phyloP scores from a whole-genome alignment of 2,888 invertebrate genomes.

The Oligia strigilis region DNA sequence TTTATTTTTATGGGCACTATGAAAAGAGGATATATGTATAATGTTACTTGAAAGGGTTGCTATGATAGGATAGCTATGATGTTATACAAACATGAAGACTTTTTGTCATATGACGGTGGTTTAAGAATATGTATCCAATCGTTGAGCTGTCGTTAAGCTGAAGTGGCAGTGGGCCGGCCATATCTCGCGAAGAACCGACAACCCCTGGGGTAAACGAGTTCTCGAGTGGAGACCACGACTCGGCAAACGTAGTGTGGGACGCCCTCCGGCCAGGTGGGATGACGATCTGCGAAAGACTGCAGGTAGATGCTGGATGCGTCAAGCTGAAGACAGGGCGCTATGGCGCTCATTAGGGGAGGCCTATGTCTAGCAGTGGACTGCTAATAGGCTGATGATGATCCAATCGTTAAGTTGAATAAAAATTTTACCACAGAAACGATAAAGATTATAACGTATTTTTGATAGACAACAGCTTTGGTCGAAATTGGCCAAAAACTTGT shows the following conservation, averaged over 20 bases:
- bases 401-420: not conserved
- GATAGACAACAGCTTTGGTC: not conserved
- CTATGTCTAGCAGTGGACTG: no score
- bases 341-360: no score
- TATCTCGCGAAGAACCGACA: no score
- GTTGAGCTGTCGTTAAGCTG: not conserved
- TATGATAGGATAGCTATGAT: not conserved
- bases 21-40: constrained; percentile 1
- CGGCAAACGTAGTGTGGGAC: no score
- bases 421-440: not conserved
- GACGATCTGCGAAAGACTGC: no score
- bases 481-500: not conserved
- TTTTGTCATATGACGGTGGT: not conserved
- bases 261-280: no score
- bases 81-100: not conserved
- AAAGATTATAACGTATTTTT: not conserved
- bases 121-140: not conserved
- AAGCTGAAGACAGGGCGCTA: no score
- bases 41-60: constrained; percentile 1
- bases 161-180: no score
- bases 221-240: no score
- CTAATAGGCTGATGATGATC: no score
- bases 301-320: no score
- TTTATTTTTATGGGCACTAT: constrained; percentile 16
- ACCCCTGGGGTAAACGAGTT: no score